These are phyloP conservation scores for Montipora capricornis DNA, from an alignment of 64 coral and sea anemone species.

Conservation along the genomic window DNA sequence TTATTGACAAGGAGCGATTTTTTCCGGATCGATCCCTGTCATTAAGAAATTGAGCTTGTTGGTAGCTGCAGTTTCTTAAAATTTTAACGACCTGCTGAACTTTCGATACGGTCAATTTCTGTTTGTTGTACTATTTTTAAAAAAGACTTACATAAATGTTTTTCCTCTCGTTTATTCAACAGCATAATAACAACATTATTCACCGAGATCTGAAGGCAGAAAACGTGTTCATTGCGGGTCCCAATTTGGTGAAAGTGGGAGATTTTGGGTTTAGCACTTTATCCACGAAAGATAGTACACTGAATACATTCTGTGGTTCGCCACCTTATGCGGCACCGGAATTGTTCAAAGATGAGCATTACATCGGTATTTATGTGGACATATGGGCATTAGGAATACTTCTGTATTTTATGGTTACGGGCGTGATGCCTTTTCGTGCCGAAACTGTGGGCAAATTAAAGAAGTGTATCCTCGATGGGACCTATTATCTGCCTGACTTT, in stretches of 20 bases:
- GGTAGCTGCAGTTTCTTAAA: not conserved
- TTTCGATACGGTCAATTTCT: not conserved
- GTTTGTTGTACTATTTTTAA: too few relatives aligned
- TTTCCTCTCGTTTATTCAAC: conserved; percentile 17
- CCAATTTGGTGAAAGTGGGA: conserved; percentile 96
- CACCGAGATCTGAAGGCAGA: conserved; percentile 98
- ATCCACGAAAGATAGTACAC: conserved; percentile 69
- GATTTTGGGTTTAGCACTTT: conserved; percentile 99
- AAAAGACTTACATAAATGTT: not conserved
- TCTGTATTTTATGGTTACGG: conserved; percentile 95
- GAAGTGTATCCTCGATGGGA: conserved; percentile 96
- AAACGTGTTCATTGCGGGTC: conserved; percentile 96
- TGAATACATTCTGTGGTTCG: conserved; percentile 98
- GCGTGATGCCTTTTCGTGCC: conserved; percentile 98
- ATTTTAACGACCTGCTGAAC: not conserved
- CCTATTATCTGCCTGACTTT: conserved; percentile 96
- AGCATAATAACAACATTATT: conserved; percentile 98
- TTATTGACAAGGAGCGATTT: not conserved
- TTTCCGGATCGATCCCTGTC: not conserved
- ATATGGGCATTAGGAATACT: conserved; percentile 98
- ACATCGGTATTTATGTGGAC: conserved; percentile 96
- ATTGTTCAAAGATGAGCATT: conserved; percentile 97
- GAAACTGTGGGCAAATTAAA: conserved; percentile 98
- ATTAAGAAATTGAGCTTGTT: not conserved
- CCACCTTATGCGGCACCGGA: conserved; percentile 98